Conservation (phyloP, 2,113 vertebrate species). For the Ceuthmochares aereus region DNA sequence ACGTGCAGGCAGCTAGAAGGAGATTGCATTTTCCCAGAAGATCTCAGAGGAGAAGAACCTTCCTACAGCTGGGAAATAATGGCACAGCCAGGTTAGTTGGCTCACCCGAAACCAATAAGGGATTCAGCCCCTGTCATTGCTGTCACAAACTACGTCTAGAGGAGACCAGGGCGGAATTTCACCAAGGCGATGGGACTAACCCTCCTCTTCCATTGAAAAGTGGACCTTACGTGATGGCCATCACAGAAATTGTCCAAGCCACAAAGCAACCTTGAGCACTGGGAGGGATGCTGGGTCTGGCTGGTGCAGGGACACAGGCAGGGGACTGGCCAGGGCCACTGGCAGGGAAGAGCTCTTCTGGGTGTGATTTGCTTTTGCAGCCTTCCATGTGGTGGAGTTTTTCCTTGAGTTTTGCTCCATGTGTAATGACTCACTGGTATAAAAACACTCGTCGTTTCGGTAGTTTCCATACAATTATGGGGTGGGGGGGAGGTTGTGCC, state of each 20-base stretch:
- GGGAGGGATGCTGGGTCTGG: background rate
- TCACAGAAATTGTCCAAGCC: background rate
- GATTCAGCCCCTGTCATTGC: background rate
- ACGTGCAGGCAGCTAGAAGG: background rate
- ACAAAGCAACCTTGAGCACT: fast-evolving
- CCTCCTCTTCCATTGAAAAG: background rate
- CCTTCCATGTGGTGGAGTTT: conserved; percentile 14
- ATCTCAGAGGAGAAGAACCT: background rate
- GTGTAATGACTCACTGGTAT: conserved; percentile 62
- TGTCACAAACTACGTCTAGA: fast-evolving
- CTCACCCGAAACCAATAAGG: background rate
- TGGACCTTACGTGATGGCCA: background rate
- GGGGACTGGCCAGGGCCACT: background rate
- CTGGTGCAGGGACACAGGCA: background rate
- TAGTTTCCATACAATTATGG: conserved; percentile 53
- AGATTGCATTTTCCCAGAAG: background rate
- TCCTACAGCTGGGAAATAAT: background rate
- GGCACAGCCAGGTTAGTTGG: background rate
- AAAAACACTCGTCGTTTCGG: conserved; percentile 33
- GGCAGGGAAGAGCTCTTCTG: background rate
- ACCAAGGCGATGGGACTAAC: background rate
- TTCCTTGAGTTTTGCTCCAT: conserved; percentile 47
- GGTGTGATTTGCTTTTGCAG: conserved; percentile 33
- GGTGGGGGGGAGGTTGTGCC: conserved; percentile 35
- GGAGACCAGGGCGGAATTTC: background rate